These are phyloP conservation scores for Drosophila trichaetosa DNA, from an alignment of 2,888 invertebrate genomes.

Conservation along the genomic window DNA sequence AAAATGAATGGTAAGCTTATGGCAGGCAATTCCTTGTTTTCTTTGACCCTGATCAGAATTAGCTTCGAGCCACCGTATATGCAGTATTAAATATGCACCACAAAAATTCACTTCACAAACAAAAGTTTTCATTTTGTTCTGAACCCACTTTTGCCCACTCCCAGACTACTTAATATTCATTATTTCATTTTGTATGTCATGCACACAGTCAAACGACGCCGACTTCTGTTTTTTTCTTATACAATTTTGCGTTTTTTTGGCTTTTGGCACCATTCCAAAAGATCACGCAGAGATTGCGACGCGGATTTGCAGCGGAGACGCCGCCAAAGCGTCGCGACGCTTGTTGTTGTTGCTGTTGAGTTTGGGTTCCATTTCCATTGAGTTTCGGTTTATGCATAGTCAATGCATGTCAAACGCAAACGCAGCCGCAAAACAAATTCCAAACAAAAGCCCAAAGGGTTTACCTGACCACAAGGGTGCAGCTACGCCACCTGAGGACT, in stretches of 20 bases:
- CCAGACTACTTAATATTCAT: conserved; percentile 63
- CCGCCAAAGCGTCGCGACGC: conserved; percentile 60
- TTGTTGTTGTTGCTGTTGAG: conserved; percentile 1
- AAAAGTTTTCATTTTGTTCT: conserved; percentile 12
- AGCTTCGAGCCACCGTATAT: no score
- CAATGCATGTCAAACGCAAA: conserved; percentile 78
- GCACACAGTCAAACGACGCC: conserved; percentile 60
- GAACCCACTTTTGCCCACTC: conserved; percentile 9
- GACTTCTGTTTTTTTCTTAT: conserved; percentile 27
- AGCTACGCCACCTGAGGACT: background rate
- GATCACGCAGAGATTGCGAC: conserved; percentile 69
- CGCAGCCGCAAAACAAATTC: conserved; percentile 43
- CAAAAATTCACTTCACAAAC: conserved; percentile 3
- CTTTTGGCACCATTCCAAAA: conserved; percentile 61
- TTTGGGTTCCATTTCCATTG: conserved; percentile 20
- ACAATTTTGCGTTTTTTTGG: conserved; percentile 13
- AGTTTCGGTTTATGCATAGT: conserved; percentile 61
- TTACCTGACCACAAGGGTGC: conserved; percentile 69
- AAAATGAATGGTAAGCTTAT: no score
- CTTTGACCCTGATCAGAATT: no score
- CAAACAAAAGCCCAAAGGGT: conserved; percentile 63
- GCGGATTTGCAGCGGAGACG: conserved; percentile 59
- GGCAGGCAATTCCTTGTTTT: no score
- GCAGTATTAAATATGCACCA: background rate
- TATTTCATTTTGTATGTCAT: conserved; percentile 68